Percentiles rank a stretch among this genome's conserved stretches.
Evolutionary conservation across 2,888 invertebrate genomes (phyloP).

Genomic region (Drosophila mayaguana): DNA sequence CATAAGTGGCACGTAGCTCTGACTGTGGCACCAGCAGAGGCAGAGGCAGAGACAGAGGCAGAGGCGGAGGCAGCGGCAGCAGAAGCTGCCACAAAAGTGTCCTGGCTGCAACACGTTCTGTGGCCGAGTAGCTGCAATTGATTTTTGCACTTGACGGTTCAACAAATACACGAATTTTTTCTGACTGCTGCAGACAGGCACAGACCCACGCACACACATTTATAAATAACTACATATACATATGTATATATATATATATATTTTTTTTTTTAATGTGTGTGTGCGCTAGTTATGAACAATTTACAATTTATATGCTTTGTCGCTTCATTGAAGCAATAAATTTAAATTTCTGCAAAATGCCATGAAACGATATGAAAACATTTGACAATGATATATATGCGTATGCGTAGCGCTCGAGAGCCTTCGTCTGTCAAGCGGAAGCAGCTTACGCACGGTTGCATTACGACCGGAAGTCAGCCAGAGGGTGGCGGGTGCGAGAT

Average conservation of each 20-base stretch:
- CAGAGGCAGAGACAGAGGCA: background rate
- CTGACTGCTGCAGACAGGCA: background rate
- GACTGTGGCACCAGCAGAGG: slow-evolving; percentile 7
- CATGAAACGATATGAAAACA: slow-evolving; percentile 58
- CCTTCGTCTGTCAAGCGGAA: slow-evolving; percentile 60
- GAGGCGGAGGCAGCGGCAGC: slow-evolving; percentile 1
- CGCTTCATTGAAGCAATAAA: slow-evolving; percentile 76
- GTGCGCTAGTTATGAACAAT: slow-evolving; percentile 41
- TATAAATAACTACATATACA: background rate
- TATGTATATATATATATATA: background rate
- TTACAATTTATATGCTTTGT: slow-evolving; percentile 55
- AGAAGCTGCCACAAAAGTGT: slow-evolving; percentile 64
- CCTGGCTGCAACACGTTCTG: slow-evolving; percentile 70
- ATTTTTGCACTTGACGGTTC: slow-evolving; percentile 51
- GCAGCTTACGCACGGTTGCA: slow-evolving; percentile 77
- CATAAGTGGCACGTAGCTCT: slow-evolving; percentile 71
- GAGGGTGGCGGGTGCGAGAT: background rate
- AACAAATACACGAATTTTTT: slow-evolving; percentile 11
- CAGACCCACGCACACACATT: background rate
- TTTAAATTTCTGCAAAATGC: slow-evolving; percentile 63
- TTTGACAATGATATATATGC: slow-evolving; percentile 70
- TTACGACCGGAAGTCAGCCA: slow-evolving; percentile 67
- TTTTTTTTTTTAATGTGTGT: background rate
- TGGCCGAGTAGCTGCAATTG: slow-evolving; percentile 67
- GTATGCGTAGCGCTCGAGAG: slow-evolving; percentile 42